A percentile compares a stretch with the other conserved stretches of the same genome.
Conservation (phyloP, 2,113 vertebrate species). For the Apistogramma diplotaenia region DNA sequence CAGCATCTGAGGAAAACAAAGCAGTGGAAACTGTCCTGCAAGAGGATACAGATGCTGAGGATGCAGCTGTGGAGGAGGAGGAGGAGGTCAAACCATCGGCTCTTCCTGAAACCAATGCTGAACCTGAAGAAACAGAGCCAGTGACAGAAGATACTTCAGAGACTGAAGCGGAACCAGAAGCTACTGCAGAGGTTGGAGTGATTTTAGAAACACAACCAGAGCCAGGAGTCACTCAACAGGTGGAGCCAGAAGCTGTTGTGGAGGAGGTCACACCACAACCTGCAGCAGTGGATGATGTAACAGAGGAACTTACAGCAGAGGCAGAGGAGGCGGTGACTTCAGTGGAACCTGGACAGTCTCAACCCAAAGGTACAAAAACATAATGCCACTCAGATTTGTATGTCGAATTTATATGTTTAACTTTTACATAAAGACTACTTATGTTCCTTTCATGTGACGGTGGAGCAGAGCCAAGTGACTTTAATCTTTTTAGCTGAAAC, state of each 20-base stretch:
- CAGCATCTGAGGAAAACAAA: background rate
- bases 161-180: conserved; percentile 10
- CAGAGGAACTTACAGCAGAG: conserved; percentile 11
- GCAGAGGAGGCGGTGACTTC: conserved; percentile 1
- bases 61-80: conserved; percentile 8
- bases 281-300: background rate
- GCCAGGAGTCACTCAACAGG: background rate
- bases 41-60: background rate
- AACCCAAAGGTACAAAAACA: conserved; percentile 49
- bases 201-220: conserved; percentile 1
- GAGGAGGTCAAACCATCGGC: background rate
- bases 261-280: conserved; percentile 14
- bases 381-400: background rate
- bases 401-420: rapidly evolving
- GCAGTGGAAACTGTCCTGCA: background rate
- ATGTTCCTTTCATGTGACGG: background rate
- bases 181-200: background rate
- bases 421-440: background rate
- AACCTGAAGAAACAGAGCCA: background rate
- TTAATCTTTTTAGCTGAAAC: background rate
- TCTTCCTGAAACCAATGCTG: background rate
- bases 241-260: conserved; percentile 2
- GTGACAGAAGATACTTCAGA: background rate
- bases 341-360: conserved; percentile 10
- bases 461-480: background rate